A percentile compares a stretch with the other conserved stretches of the same genome.
Evolutionary conservation across 2,797 vertebrate species (phyloP).

Genomic region (Dipus sagitta): DNA sequence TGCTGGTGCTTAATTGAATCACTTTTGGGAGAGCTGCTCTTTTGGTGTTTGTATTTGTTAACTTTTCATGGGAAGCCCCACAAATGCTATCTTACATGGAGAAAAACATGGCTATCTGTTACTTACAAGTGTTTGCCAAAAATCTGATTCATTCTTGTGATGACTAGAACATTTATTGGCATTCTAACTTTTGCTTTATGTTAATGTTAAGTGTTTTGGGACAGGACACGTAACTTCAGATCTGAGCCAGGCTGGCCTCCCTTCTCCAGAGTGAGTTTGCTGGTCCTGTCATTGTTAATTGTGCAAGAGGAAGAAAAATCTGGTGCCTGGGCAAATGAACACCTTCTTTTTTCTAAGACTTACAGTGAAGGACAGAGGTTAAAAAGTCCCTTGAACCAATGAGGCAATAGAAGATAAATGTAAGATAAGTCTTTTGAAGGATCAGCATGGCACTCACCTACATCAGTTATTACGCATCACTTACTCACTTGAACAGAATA

Average conservation of each 20-base stretch:
- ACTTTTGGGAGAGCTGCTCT: conserved; percentile 70
- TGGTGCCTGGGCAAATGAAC: not conserved
- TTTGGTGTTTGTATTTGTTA: conserved; percentile 65
- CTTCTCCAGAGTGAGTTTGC: not conserved
- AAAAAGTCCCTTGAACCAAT: not conserved
- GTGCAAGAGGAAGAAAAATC: not conserved
- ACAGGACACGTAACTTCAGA: not conserved
- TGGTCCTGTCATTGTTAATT: not conserved
- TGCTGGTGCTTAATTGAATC: conserved; percentile 76
- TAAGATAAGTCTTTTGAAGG: not conserved
- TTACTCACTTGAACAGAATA: not conserved
- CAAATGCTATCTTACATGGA: conserved; percentile 72
- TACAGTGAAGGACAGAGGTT: not conserved
- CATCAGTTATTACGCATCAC: not conserved
- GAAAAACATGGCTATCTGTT: conserved; percentile 21
- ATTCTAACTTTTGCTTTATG: conserved; percentile 36
- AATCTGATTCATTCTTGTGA: not conserved
- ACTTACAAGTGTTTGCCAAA: not conserved
- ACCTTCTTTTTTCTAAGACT: not conserved
- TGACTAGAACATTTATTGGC: conserved; percentile 37
- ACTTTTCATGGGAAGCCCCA: conserved; percentile 72
- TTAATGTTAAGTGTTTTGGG: not conserved
- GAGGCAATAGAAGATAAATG: not conserved
- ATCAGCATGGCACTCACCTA: not conserved
- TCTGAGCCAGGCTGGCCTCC: not conserved